These are phyloP conservation scores for Polydrusus tereticollis DNA, from an alignment of 2,888 invertebrate species.

Conservation along the genomic window DNA sequence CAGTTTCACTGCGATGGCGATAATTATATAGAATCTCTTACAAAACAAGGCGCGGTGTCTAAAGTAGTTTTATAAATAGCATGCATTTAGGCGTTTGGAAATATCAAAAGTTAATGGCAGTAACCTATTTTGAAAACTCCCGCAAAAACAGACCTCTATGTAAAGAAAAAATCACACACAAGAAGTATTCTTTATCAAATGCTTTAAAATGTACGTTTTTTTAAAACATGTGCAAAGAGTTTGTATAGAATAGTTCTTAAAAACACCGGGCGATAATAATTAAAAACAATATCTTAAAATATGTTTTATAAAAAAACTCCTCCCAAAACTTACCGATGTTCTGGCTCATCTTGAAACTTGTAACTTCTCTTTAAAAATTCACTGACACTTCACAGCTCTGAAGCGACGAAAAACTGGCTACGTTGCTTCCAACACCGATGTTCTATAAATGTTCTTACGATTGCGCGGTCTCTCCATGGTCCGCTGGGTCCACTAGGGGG, in stretches of 20 bases:
- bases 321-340: conserved; percentile 51
- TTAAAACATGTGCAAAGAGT: too few relatives aligned
- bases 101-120: background rate
- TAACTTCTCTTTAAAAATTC: conserved; percentile 27
- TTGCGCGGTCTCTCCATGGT: conserved; percentile 53
- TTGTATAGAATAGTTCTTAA: too few relatives aligned
- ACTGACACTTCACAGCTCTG: conserved; percentile 20
- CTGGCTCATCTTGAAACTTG: conserved; percentile 51
- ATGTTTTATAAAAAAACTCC: background rate
- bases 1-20: too few relatives aligned
- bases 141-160: too few relatives aligned
- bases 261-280: too few relatives aligned
- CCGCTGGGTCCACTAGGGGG: conserved; percentile 33
- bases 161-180: too few relatives aligned
- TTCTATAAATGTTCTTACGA: conserved; percentile 57
- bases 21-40: background rate
- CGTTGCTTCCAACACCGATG: conserved; percentile 51
- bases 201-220: too few relatives aligned
- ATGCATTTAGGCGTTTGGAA: background rate
- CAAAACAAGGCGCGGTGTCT: background rate
- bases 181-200: too few relatives aligned
- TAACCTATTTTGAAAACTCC: background rate
- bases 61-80: conserved; percentile 7
- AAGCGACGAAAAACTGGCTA: conserved; percentile 55
- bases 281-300: background rate